Evolutionary conservation across 2,797 vertebrate genomes (phyloP), one percentile per base, ranked within the genome.

Genomic region (Leptoclinus maculatus): DNA sequence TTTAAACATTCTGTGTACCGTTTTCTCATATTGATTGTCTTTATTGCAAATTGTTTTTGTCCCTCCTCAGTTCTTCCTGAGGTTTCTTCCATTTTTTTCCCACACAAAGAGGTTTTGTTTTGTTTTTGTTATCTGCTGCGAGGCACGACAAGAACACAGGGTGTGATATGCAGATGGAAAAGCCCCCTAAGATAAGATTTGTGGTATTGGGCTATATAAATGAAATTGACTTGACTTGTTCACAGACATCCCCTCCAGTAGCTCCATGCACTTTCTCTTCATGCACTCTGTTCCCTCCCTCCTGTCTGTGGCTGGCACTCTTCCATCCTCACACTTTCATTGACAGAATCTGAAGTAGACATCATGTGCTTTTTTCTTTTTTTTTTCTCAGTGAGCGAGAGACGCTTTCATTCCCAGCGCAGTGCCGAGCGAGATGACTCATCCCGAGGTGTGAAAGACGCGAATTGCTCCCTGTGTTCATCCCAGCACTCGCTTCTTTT

Each of bases 361-460:
- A 62, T 69, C 76, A 58, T 78, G 62, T 80, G 64, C 19, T 60
- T 25, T 16, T 66, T 39, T 10, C 10, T 36, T 36, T 36, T 36
- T 10, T 3, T 17, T 49, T 39, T 29, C 9, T 49, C 19, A 3
- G 34, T 21, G 66, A 65, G 63, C 63, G 76, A 54, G 41, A 68
- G 51, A 65, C 11, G 69, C 64, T 53, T 88, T 85, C 83, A 87
- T 88, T 93, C 83, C 82, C 76, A 85, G 89, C 74, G 83, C 88
- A 89, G 88, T 84, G 89, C 87, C 43, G 80, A 78, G 71, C 83
- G 8, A 73, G 90, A 93, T 94, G 92, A 95, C 91, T 94, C 94
- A 95, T 90, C 91, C 88, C 84, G 77, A 72, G 39, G 66, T 80
- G 85, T 80, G 83, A 89, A 90, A 88, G 80, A 83, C 68, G 71